Conservation (phyloP, 2,888 invertebrate species). For the Tinea pellionella region DNA sequence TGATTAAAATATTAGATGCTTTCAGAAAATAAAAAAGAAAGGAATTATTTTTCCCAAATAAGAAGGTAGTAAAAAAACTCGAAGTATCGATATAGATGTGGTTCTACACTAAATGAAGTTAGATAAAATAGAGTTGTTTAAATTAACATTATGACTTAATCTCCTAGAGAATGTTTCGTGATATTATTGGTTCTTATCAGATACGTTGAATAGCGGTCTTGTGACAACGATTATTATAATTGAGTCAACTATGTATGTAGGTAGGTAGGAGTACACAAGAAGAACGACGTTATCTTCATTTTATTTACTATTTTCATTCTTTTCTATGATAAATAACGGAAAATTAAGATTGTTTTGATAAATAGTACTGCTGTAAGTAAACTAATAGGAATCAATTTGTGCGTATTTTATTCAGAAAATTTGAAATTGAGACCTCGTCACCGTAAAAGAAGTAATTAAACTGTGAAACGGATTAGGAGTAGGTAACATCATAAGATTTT, state of each 20-base stretch:
- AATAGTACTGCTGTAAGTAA: too few relatives aligned
- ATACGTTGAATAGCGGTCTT: background rate
- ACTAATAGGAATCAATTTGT: too few relatives aligned
- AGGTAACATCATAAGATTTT: background rate
- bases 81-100: too few relatives aligned
- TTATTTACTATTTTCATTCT: background rate
- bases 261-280: background rate
- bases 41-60: too few relatives aligned
- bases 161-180: background rate
- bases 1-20: too few relatives aligned
- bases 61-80: too few relatives aligned
- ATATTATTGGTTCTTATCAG: background rate
- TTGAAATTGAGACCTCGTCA: too few relatives aligned
- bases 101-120: background rate
- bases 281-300: background rate
- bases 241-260: background rate
- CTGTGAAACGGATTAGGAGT: background rate
- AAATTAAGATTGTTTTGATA: too few relatives aligned
- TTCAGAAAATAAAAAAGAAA: too few relatives aligned
- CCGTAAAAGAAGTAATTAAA: background rate
- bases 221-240: background rate
- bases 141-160: background rate
- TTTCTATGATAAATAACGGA: too few relatives aligned
- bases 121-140: background rate
- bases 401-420: too few relatives aligned